Base-by-base conservation (phyloP, 2,797 vertebrate species). In the Alosa sapidissima region DNA sequence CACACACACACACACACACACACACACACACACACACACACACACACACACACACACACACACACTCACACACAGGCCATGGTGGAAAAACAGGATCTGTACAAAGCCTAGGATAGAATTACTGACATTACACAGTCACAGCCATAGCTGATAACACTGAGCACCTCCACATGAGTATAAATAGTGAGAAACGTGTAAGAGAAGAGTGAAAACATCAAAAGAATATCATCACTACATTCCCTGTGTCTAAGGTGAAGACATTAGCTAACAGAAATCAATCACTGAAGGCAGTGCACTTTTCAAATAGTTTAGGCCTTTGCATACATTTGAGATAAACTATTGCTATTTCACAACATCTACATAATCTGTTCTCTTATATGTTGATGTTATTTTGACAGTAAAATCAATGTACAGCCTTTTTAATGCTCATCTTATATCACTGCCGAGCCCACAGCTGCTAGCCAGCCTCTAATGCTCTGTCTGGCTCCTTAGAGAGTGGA, bases 81-180 rank as follows among this genome's bases (percentile, higher is more conserved):
- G 72, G 72, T 78, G 72, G 72, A 78, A 78, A 78, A 78, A 78
- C 72, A 78, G 72, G 72, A 78, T 78, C 72, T 47, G 16, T 45
- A 78, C 72, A 78, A 78, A 78, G 72, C 36, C 36, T 78, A 19
- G 72, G 41, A 78, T 78, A 78, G 72, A 47, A 47, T 78, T 78
- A 78, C 72, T 78, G 36, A 78, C 72, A 78, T 78, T 78, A 19
- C 8, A 78, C 41, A 47, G 11, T 21, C 36, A 21, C 36, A 78
- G 72, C 36, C 72, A 19, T 7, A 21, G 16, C 1, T 41, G 72
- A 78, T 7, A 72, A 13, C 11, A 28, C 24, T 33, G 48, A 62
- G 58, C 7, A 24, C n/a, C 19, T 58, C 1, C 58, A 62, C 8
- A 0, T 5, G 9, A 62, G 6, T 24, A 1, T n/a, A 9, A n/a